A percentile compares a stretch with the other conserved stretches of the same genome.
Evolutionary conservation across 2,888 invertebrate species (phyloP).

Genomic region (Noctua janthina): DNA sequence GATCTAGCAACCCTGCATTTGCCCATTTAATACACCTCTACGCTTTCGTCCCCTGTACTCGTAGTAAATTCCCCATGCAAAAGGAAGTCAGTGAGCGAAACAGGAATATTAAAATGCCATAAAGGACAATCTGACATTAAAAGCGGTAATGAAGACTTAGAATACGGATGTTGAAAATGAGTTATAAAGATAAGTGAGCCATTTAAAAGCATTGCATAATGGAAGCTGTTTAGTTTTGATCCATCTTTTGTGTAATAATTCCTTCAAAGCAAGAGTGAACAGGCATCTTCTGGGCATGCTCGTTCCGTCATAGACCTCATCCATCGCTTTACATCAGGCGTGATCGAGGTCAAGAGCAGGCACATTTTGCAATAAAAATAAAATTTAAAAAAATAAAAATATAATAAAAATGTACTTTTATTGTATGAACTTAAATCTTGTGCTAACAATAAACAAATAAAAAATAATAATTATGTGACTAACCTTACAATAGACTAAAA

Average conservation of each 20-base stretch:
- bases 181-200: conserved; percentile 17
- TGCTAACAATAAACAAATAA: too few relatives aligned
- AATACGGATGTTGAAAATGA: conserved; percentile 27
- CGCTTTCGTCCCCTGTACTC: conserved; percentile 2
- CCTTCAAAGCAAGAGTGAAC: too few relatives aligned
- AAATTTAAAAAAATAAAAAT: too few relatives aligned
- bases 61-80: conserved; percentile 28
- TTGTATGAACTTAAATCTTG: too few relatives aligned
- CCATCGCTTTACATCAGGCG: too few relatives aligned
- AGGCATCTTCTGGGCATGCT: too few relatives aligned
- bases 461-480: too few relatives aligned
- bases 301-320: too few relatives aligned
- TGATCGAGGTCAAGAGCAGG: too few relatives aligned
- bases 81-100: conserved; percentile 42
- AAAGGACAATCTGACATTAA: conserved; percentile 45
- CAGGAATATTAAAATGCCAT: conserved; percentile 53
- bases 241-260: background rate
- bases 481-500: too few relatives aligned
- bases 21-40: background rate
- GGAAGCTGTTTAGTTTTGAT: background rate
- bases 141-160: conserved; percentile 16
- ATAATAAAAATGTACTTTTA: too few relatives aligned
- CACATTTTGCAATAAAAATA: too few relatives aligned
- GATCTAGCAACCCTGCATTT: background rate
- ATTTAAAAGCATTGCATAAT: conserved; percentile 17